Base-by-base conservation (phyloP, 2,113 vertebrate genomes). In the Centrocercus urophasianus region DNA sequence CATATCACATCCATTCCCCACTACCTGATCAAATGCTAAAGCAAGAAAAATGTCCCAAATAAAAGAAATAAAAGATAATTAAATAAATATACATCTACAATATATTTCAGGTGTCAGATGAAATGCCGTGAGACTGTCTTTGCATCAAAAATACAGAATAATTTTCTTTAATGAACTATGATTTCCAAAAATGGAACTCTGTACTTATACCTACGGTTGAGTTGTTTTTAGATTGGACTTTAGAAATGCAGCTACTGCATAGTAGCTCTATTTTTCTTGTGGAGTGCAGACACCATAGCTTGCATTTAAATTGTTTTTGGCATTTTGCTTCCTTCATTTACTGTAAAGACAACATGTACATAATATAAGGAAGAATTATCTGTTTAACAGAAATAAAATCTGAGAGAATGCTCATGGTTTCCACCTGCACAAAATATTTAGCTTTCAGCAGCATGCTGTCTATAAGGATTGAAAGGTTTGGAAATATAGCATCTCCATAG, bases 401-500 rank as follows among this genome's bases (percentile, higher is more conserved):
- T 10, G 38, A 50, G 27, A 63, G 10, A 24, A 56, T n/a, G 21
- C 4, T 2, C 3, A 17, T 38, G 76, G 15, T 40, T 32, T 9
- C 17, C 54, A 24, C 17, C 71, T 72, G 27, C 45, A 47, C 60
- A 54, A 34, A 13, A 24, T 20, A n/a, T 7, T 4, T 2, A 59
- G 30, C 11, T 45, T 77, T 2, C 20, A 74, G 36, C 1, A 83
- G 34, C 20, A 54, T 27, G 16, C 4, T 20, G 4, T 8, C 21
- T 17, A 0, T 4, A 36, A 38, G 14, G 34, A 71, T 0, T 20
- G 24, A 61, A 66, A 50, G 7, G 24, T 27, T 36, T 1, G 5
- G 16, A 85, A 77, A 40, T 7, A 54, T 0, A 57, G 0, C 11
- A 22, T 28, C 42, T 36, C 50, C 56, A 25, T 0, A 0, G 13